These are phyloP conservation scores for Cheirogaleus major DNA, from an alignment of 2,797 vertebrate species.

Conservation along the genomic window DNA sequence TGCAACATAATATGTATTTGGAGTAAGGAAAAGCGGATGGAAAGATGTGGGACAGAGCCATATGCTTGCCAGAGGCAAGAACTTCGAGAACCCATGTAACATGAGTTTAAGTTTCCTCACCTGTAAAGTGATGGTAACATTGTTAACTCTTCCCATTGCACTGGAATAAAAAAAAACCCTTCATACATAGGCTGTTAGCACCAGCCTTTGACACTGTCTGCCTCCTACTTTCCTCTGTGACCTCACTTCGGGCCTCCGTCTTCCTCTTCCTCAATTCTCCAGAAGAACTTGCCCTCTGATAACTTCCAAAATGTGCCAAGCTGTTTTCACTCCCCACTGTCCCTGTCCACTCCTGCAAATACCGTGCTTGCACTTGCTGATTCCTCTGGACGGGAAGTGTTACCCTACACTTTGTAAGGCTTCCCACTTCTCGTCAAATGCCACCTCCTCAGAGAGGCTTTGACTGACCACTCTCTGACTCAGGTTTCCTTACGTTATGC, in stretches of 20 bases:
- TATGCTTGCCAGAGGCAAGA: background rate
- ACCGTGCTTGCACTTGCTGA: background rate
- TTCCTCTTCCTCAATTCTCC: background rate
- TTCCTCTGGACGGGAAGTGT: background rate
- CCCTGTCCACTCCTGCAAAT: accelerated
- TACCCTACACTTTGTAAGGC: background rate
- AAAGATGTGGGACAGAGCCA: background rate
- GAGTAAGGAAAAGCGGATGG: background rate
- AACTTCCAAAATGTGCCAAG: background rate
- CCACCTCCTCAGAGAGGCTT: background rate
- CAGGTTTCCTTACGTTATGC: background rate
- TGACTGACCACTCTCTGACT: background rate
- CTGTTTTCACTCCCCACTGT: background rate
- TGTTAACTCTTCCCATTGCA: background rate
- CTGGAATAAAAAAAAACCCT: background rate
- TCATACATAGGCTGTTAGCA: background rate
- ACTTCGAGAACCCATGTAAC: background rate
- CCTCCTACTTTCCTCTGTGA: background rate
- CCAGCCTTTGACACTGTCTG: background rate
- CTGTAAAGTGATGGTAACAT: background rate
- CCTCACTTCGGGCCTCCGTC: background rate
- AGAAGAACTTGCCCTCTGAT: background rate
- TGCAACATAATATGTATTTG: background rate
- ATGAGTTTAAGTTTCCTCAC: slow-evolving; percentile 2
- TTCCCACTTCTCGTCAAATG: background rate